A percentile compares a stretch with the other conserved stretches of the same genome.
Conservation (phyloP, 2,888 invertebrate species). For the Phoenoteleia sp. region DNA sequence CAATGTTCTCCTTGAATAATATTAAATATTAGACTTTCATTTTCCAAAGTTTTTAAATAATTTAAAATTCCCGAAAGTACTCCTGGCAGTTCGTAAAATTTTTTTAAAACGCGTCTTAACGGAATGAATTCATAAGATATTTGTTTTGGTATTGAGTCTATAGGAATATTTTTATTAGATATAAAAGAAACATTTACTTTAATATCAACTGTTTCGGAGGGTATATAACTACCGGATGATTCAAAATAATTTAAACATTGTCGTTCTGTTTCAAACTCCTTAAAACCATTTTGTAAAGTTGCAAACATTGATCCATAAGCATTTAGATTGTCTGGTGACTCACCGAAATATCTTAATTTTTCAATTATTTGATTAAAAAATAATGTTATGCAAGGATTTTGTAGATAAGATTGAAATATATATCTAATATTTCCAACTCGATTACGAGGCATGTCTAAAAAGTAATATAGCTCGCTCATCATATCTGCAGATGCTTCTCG, state of each 20-base stretch:
- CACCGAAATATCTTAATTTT: slow-evolving; percentile 34
- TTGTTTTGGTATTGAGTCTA: not conserved
- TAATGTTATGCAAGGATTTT: not conserved
- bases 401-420: slow-evolving; percentile 16
- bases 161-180: not conserved
- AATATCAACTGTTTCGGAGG: not conserved
- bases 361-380: slow-evolving; percentile 24
- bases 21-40: slow-evolving; percentile 44
- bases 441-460: slow-evolving; percentile 16
- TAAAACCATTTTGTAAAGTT: slow-evolving; percentile 38
- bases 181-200: not conserved
- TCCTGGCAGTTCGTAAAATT: slow-evolving; percentile 60
- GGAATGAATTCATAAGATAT: slow-evolving; percentile 52
- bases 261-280: slow-evolving; percentile 54
- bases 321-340: slow-evolving; percentile 27
- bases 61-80: slow-evolving; percentile 40
- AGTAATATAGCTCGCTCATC: slow-evolving; percentile 23
- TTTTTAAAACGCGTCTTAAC: slow-evolving; percentile 47
- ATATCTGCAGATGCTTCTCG: no score
- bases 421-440: slow-evolving; percentile 42
- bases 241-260: slow-evolving; percentile 40
- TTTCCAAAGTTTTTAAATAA: slow-evolving; percentile 45
- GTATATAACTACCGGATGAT: not conserved
- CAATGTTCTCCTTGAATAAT: slow-evolving; percentile 61
- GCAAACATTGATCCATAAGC: slow-evolving; percentile 28